Base-by-base conservation (phyloP, 2,888 invertebrate genomes). In the Drosophila suboccidentalis region DNA sequence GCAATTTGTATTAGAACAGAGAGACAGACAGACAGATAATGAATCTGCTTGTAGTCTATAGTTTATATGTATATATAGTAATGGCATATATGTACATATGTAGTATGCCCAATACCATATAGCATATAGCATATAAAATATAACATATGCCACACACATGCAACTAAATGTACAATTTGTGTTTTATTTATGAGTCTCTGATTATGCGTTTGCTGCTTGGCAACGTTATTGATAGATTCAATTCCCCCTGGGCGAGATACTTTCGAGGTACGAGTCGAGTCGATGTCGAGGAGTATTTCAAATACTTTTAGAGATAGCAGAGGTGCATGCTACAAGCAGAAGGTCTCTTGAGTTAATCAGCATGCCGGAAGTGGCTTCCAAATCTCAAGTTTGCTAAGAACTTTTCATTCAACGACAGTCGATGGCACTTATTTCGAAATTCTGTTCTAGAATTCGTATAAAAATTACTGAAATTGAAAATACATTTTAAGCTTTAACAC, bases 171-270 rank as follows among this genome's bases (percentile, higher is more conserved):
- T 55, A 10, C 32, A 36, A 46, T 60, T 15, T 60, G 50, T 60
- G 32, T 41, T n/a, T 50, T 49, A 50, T 50, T 80, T 82, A 82
- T 79, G 79, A 76, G 64, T 34, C 58, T 47, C 75, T 82, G 79
- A 82, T 84, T 84, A 77, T 76, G 71, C 58, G 67, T 44, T 43
- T 57, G 68, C 59, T 49, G 75, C 72, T 46, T 69, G 72, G 58
- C 82, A 76, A 71, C 79, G 15, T 46, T 38, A 43, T 60, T 57
- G 54, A 59, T 59, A 49, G 49, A 59, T 49, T 17, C 39, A 26
- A 26, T 29, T 29, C 8, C 29, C 29, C 38, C 15, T 39, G n/a
- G 17, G 17, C 34, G 57, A 26, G 26, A 29, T 19, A 26, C 15
- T 49, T 19, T 19, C 43, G 43, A 10, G 32, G 34, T 36, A 13